Evolutionary conservation across 2,888 invertebrate species (phyloP).

Genomic region (Magallana nippona): DNA sequence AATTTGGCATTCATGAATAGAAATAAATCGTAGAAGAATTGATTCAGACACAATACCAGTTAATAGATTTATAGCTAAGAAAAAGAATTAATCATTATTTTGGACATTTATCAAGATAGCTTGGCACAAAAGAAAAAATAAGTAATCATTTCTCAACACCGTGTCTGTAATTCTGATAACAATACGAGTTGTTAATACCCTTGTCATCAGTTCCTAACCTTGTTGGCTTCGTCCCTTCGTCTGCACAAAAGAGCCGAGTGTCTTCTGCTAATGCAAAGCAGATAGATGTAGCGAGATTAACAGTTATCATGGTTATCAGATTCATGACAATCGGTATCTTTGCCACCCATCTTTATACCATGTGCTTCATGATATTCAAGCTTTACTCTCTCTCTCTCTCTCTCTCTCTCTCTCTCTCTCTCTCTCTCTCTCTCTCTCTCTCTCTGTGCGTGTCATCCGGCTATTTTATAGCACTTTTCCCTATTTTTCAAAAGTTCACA

Average conservation of each 20-base stretch:
- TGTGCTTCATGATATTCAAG: not conserved
- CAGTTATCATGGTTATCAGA: not conserved
- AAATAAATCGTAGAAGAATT: not conserved
- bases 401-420: constrained; percentile 17
- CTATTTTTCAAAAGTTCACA: not conserved
- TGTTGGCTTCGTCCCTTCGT: not conserved
- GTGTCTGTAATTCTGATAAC: constrained; percentile 21
- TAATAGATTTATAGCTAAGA: not conserved
- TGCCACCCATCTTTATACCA: constrained; percentile 5
- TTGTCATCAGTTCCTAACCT: not conserved
- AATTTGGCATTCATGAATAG: not conserved
- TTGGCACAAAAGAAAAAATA: constrained; percentile 8
- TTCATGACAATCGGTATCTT: constrained; percentile 1
- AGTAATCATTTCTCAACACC: constrained; percentile 6
- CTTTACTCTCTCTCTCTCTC: not conserved
- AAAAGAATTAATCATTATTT: constrained; percentile 28
- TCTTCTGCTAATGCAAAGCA: constrained; percentile 26
- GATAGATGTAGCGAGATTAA: not conserved
- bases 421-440: constrained; percentile 10
- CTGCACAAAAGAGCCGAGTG: not conserved
- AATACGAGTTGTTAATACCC: not conserved
- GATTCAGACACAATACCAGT: not conserved
- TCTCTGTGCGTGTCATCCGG: constrained; percentile 1
- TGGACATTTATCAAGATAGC: not conserved
- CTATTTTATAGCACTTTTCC: not conserved